Evolutionary conservation across 2,113 vertebrate genomes (phyloP), one percentile per base, ranked within the genome.

Genomic region (Struthio camelus): DNA sequence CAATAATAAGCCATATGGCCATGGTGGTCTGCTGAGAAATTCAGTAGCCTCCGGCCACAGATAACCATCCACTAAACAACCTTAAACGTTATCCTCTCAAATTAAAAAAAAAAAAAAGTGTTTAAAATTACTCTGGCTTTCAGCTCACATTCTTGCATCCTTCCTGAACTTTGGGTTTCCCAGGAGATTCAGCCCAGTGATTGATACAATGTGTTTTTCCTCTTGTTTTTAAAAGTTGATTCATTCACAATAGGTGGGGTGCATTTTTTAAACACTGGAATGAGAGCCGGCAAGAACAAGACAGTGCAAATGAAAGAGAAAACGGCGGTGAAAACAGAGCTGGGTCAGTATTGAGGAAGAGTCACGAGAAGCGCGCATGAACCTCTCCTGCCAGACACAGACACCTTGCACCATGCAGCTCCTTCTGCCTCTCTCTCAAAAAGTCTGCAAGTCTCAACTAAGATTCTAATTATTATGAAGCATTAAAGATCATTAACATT

Each of bases 201-300:
- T 96, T 48, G 71, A 93, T 83, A 38, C 78, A 87, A 87, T 71
- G 75, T 95, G 95, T 77, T 96, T 93, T 92, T 78, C 51, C 64
- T 96, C 73, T 59, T 71, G 36, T 69, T 89, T 59, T 89, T 90
- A 84, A 51, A 88, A 80, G 62, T 48, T 11, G 3, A 59, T 80
- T 89, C 78, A 83, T 93, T 78, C 81, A 76, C 71, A 69, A 36
- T 87, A 97, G 94, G 94, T 86, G 94, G 91, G 80, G 90, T 86
- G 7, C 87, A 85, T 95, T 94, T 93, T 93, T 94, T 30, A 54
- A 91, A 66, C 53, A 10, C 38, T 75, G 94, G 81, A 96, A 89
- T 70, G 82, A 87, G 66, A 87, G 62, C 69, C 78, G 82, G 20
- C 34, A 79, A 77, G 93, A 51, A 84, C 53, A 89, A 81, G 94